Conservation (phyloP, 1,140 invertebrate genomes). For the Teleogryllus occipitalis region DNA sequence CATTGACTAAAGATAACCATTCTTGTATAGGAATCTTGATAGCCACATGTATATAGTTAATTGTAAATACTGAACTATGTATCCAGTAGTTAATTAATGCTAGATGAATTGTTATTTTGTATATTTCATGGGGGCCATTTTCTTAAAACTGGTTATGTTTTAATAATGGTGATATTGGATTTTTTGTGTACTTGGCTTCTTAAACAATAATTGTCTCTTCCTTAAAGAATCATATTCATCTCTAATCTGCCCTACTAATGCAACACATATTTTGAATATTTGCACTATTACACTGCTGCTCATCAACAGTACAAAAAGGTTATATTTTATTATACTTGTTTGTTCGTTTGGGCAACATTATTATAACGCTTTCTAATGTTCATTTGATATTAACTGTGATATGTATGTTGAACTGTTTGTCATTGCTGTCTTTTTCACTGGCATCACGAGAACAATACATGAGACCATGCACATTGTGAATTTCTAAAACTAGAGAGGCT, state of each 20-base stretch:
- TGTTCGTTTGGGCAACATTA: no score
- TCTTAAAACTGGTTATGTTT: constrained; percentile 14
- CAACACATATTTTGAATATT: not conserved
- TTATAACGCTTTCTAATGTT: no score
- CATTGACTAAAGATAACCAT: not conserved
- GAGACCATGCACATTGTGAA: no score
- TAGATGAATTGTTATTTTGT: constrained; percentile 21
- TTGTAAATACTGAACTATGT: constrained; percentile 15
- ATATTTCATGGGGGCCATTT: constrained; percentile 17
- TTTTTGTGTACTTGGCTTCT: constrained; percentile 17
- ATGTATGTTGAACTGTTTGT: no score
- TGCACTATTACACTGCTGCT: not conserved
- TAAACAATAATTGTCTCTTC: not conserved
- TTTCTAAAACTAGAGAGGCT: no score
- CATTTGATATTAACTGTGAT: no score
- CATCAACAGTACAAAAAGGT: not conserved
- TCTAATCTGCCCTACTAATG: not conserved
- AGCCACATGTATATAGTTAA: constrained; percentile 1
- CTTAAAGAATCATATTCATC: not conserved
- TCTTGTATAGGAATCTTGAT: constrained; percentile 1
- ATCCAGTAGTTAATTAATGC: constrained; percentile 18
- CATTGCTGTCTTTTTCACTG: no score
- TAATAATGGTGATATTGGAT: constrained; percentile 12
- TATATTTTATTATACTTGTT: no score
- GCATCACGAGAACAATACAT: no score